Evolutionary conservation across 2,113 vertebrate genomes (phyloP).

Genomic region (Terrapene triunguis): DNA sequence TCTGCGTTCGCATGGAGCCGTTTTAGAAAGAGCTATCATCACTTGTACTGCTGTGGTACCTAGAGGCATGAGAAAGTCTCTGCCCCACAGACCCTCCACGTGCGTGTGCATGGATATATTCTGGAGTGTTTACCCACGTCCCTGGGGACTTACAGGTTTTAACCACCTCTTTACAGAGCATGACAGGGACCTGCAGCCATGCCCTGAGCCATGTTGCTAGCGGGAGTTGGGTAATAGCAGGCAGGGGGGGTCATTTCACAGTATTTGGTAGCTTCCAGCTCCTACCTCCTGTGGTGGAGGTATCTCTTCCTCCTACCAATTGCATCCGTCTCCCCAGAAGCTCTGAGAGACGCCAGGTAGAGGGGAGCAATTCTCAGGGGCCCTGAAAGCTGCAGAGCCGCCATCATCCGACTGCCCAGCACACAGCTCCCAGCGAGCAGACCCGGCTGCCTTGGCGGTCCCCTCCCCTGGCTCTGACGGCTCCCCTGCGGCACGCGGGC

Average conservation of each 20-base stretch:
- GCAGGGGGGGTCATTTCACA: not conserved
- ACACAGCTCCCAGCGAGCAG: not conserved
- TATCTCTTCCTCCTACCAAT: too few species aligned
- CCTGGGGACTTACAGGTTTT: not conserved
- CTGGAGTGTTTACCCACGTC: not conserved
- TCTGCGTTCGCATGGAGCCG: not conserved
- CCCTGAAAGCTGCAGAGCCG: too few species aligned
- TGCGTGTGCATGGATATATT: not conserved
- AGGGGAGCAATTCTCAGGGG: not conserved
- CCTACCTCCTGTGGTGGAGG: not conserved
- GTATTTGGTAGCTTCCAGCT: not conserved
- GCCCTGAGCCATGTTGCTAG: too few species aligned
- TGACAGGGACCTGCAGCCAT: too few species aligned
- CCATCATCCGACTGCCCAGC: not conserved
- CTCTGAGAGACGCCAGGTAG: too few species aligned
- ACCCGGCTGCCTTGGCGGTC: not conserved
- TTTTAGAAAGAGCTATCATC: not conserved
- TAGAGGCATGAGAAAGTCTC: not conserved
- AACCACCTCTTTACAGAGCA: not conserved
- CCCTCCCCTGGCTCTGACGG: not conserved
- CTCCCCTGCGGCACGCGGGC: too few species aligned
- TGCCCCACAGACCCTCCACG: not conserved
- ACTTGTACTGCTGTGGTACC: not conserved
- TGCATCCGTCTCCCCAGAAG: not conserved
- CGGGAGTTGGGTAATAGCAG: not conserved